phyloP scores from a whole-genome alignment of 2,113 vertebrate genomes.

The Pygoscelis antarcticus region DNA sequence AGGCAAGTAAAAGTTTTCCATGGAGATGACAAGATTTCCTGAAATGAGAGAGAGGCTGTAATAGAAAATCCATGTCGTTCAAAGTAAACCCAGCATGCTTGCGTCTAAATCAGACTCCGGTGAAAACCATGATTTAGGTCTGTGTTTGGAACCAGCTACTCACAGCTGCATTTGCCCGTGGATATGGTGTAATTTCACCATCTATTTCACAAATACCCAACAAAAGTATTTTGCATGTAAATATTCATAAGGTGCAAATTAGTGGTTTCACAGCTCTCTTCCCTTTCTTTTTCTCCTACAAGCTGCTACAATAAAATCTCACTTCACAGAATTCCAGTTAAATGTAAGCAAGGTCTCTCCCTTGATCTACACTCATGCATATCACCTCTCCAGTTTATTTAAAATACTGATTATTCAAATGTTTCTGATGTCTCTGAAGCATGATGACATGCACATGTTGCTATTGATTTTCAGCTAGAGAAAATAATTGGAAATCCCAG shows the following conservation, averaged over 20 bases:
- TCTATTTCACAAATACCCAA: background rate
- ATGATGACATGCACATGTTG: background rate
- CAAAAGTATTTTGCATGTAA: background rate
- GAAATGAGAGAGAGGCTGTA: background rate
- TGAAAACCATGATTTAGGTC: background rate
- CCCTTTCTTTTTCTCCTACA: background rate
- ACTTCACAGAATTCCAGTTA: background rate
- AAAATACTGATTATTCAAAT: background rate
- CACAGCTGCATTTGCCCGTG: background rate
- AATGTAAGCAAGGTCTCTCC: background rate
- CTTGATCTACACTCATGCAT: background rate
- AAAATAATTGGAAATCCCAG: background rate
- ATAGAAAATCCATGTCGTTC: accelerated
- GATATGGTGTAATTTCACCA: background rate
- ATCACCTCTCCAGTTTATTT: background rate
- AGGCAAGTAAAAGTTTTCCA: background rate
- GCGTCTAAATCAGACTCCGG: accelerated
- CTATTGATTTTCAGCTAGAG: background rate
- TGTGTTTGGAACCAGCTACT: background rate
- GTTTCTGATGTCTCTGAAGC: background rate
- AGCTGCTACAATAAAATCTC: slow-evolving; percentile 6
- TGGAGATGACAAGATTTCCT: background rate
- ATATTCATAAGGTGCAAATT: slow-evolving; percentile 43
- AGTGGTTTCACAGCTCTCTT: slow-evolving; percentile 31
- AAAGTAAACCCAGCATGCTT: background rate